phyloP scores from a whole-genome alignment of 1,140 invertebrate genomes.

The Chlorops oryzae region DNA sequence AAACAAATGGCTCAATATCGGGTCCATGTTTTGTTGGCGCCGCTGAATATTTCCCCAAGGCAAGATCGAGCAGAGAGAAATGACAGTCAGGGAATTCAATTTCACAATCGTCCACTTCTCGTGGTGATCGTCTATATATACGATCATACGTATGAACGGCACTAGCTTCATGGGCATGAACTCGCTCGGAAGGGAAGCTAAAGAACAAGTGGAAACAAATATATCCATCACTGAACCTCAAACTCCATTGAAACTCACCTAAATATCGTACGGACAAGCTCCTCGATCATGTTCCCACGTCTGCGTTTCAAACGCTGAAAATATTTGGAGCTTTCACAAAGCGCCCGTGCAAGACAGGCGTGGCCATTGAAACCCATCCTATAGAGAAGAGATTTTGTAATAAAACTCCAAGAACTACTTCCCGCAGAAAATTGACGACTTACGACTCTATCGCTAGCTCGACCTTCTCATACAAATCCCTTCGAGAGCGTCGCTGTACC shows the following conservation, averaged over 20 bases:
- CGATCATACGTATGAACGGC: conserved; percentile 32
- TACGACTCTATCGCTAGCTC: conserved; percentile 64
- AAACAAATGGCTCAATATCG: conserved; percentile 3
- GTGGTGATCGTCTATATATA: conserved; percentile 29
- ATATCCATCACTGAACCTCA: neutral
- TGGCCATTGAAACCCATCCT: conserved; percentile 66
- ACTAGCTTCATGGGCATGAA: conserved; percentile 25
- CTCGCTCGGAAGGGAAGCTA: conserved; percentile 19
- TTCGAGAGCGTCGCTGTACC: conserved; percentile 56
- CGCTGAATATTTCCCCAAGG: conserved; percentile 59
- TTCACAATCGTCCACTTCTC: conserved; percentile 49
- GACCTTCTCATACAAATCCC: conserved; percentile 63
- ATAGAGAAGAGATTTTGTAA: neutral
- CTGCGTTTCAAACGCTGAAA: conserved; percentile 53
- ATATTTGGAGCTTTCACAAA: conserved; percentile 64
- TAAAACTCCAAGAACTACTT: neutral
- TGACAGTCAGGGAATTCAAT: conserved; percentile 57
- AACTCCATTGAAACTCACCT: conserved; percentile 16
- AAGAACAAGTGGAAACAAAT: neutral
- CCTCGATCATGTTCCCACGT: conserved; percentile 59
- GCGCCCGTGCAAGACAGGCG: conserved; percentile 59
- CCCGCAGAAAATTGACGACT: conserved; percentile 5
- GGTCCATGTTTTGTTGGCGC: conserved; percentile 25
- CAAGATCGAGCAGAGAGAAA: conserved; percentile 65
- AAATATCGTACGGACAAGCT: conserved; percentile 60